phyloP scores from a whole-genome alignment of 2,888 invertebrate species.

The Steinernema hermaphroditum region DNA sequence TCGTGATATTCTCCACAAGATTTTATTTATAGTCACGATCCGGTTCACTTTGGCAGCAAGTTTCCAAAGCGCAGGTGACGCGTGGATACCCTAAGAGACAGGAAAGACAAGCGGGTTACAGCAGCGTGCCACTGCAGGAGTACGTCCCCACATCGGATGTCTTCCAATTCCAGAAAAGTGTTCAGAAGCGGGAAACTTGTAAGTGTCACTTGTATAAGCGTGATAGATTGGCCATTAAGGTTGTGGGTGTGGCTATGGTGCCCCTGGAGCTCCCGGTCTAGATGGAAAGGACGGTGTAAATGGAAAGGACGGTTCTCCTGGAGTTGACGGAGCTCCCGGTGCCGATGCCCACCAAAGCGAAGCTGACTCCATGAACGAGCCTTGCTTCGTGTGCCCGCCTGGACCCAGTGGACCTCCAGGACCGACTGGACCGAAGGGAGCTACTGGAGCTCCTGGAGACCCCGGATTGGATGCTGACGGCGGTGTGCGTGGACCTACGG shows the following conservation, averaged over 20 bases:
- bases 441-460: conserved; percentile 5
- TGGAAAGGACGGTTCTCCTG: conserved; percentile 43
- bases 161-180: background rate
- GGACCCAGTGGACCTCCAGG: conserved; percentile 9
- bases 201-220: background rate
- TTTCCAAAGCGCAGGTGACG: conserved; percentile 32
- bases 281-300: conserved; percentile 41
- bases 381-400: conserved; percentile 23
- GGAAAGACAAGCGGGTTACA: conserved; percentile 32
- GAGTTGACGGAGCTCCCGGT: conserved; percentile 43
- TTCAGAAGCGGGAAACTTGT: background rate
- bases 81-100: conserved; percentile 21
- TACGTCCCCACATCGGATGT: background rate
- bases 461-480: conserved; percentile 23
- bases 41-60: conserved; percentile 36
- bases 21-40: conserved; percentile 37
- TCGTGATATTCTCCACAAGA: background rate
- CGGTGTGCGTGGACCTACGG: background rate
- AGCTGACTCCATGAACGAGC: background rate
- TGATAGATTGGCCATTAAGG: conserved; percentile 38
- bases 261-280: conserved; percentile 50
- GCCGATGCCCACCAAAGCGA: conserved; percentile 36
- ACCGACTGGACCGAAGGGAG: background rate
- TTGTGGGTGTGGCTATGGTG: conserved; percentile 54
- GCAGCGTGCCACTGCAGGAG: conserved; percentile 26